phyloP scores from a whole-genome alignment of 2,888 invertebrate species.

The Apotomis betuletana region DNA sequence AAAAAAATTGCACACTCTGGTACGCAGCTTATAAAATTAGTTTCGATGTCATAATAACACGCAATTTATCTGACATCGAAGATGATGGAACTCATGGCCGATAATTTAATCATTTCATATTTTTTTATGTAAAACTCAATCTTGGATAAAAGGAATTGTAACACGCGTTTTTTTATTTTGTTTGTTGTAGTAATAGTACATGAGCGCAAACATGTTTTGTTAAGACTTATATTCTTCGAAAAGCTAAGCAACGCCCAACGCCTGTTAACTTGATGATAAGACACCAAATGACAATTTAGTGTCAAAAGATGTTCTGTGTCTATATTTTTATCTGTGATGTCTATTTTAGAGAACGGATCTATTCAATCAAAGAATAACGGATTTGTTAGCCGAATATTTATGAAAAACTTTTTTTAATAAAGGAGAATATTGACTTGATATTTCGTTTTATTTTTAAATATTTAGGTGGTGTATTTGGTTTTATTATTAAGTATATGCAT shows the following conservation, averaged over 20 bases:
- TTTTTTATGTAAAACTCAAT: background rate
- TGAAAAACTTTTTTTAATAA: constrained; percentile 69
- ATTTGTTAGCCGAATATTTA: constrained; percentile 67
- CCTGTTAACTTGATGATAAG: constrained; percentile 44
- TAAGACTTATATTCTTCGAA: background rate
- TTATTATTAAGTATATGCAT: too few relatives aligned
- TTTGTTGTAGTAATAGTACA: too few relatives aligned
- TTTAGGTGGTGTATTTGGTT: too few relatives aligned
- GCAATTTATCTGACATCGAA: too few relatives aligned
- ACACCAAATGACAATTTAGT: constrained; percentile 56
- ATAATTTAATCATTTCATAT: too few relatives aligned
- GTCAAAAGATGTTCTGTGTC: constrained; percentile 71
- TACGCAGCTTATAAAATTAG: too few relatives aligned
- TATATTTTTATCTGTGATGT: constrained; percentile 82
- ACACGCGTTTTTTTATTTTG: too few relatives aligned
- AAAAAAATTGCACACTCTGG: too few relatives aligned
- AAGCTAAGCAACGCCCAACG: constrained; percentile 53
- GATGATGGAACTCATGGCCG: too few relatives aligned
- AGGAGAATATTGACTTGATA: constrained; percentile 60
- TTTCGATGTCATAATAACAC: too few relatives aligned
- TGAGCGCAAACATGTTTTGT: background rate
- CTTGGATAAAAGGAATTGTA: background rate
- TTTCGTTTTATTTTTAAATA: constrained; percentile 45
- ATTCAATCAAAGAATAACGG: constrained; percentile 61
- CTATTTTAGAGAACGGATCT: constrained; percentile 72